These are phyloP conservation scores for Eurypyga helias DNA, from an alignment of 2,113 vertebrate genomes.

Conservation along the genomic window DNA sequence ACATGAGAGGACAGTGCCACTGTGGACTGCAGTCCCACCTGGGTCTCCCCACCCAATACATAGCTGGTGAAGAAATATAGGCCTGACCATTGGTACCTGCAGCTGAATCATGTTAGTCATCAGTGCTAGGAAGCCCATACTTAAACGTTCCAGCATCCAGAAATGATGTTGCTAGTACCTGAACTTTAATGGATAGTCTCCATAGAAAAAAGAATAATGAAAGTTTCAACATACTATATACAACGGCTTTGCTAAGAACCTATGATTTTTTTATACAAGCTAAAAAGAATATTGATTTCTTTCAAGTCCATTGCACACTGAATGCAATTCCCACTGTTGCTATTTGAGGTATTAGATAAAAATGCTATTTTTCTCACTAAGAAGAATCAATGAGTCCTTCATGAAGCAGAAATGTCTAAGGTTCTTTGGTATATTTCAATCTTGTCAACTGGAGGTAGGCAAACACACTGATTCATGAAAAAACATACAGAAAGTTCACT, in stretches of 20 bases:
- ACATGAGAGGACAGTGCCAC: neutral
- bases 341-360: constrained; percentile 3
- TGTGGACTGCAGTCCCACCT: neutral
- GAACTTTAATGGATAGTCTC: neutral
- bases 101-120: neutral
- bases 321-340: neutral
- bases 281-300: constrained; percentile 10
- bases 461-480: neutral
- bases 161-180: neutral
- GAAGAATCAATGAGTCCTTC: neutral
- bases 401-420: neutral
- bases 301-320: neutral
- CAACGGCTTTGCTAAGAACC: neutral
- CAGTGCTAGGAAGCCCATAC: neutral
- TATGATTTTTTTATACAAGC: neutral
- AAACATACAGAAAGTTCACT: neutral
- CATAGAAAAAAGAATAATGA: neutral
- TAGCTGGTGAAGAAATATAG: neutral
- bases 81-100: neutral
- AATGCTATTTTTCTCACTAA: neutral
- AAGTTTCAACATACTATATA: neutral
- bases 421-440: neutral
- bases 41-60: neutral
- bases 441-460: neutral
- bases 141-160: neutral